Evolutionary conservation across 1,140 invertebrate species (phyloP).

Genomic region (Heterodera schachtii): DNA sequence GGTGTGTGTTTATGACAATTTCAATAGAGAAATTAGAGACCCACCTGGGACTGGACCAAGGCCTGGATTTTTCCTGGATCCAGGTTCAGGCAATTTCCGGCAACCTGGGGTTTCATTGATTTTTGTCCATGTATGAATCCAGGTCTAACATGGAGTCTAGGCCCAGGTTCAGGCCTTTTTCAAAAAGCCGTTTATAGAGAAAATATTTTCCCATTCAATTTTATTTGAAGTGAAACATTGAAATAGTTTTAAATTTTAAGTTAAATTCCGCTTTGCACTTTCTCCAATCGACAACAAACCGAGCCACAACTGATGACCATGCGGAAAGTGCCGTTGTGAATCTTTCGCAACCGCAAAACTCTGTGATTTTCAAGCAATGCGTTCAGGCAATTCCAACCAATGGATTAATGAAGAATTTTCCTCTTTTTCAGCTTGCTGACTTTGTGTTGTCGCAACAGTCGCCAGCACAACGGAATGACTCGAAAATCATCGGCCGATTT

Average conservation of each 20-base stretch:
- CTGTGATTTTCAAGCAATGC: slow-evolving; percentile 9
- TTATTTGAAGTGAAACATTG: too few relatives aligned
- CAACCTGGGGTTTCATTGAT: too few relatives aligned
- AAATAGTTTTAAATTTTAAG: background rate
- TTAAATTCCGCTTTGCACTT: slow-evolving; percentile 27
- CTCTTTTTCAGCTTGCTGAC: slow-evolving; percentile 25
- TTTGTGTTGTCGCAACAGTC: slow-evolving; percentile 42
- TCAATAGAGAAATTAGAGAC: too few relatives aligned
- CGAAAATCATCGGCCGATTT: slow-evolving; percentile 42
- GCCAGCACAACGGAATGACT: slow-evolving; percentile 41
- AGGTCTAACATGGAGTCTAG: too few relatives aligned
- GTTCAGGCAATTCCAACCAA: background rate
- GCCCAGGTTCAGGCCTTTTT: too few relatives aligned
- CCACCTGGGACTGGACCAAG: too few relatives aligned
- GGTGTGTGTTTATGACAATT: too few relatives aligned
- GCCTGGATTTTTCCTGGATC: too few relatives aligned
- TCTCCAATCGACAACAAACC: background rate
- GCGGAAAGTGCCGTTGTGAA: background rate
- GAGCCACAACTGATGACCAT: slow-evolving; percentile 10
- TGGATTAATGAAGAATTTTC: background rate
- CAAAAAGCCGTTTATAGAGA: too few relatives aligned
- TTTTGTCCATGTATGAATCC: too few relatives aligned
- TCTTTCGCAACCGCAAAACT: background rate
- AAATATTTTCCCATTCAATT: too few relatives aligned
- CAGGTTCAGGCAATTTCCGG: too few relatives aligned